phyloP scores from a whole-genome alignment of 2,888 invertebrate species.

The Leptinotarsa peninsularis region DNA sequence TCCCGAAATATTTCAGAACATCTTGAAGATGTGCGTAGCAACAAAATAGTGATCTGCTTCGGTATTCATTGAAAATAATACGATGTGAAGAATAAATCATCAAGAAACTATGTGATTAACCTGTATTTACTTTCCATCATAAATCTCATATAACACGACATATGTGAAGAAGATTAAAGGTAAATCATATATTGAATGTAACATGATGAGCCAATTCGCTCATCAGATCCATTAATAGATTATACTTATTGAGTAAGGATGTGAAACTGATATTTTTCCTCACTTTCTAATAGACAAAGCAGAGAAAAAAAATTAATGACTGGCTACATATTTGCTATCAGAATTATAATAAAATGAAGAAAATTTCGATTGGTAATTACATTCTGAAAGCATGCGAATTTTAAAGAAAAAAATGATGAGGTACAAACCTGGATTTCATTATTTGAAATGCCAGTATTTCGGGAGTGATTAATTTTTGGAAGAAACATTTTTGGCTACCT shows the following conservation, averaged over 20 bases:
- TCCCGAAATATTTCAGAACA: not conserved
- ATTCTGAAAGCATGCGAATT: too few relatives aligned
- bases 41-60: conserved; percentile 34
- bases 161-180: not conserved
- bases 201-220: not conserved
- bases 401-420: too few relatives aligned
- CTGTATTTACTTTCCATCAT: conserved; percentile 18
- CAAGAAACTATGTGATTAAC: not conserved
- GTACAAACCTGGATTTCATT: too few relatives aligned
- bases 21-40: not conserved
- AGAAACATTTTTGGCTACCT: too few relatives aligned
- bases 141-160: conserved; percentile 14
- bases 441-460: too few relatives aligned
- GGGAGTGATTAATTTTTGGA: too few relatives aligned
- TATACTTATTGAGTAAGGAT: not conserved
- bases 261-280: not conserved
- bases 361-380: too few relatives aligned
- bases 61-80: not conserved
- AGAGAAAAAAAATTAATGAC: too few relatives aligned
- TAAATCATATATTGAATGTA: not conserved
- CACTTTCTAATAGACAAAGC: not conserved
- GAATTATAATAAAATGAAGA: too few relatives aligned
- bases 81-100: not conserved
- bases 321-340: too few relatives aligned
- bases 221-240: not conserved